Evolutionary conservation across 2,888 invertebrate species (phyloP).

Genomic region (Chrysolina oricalcia): DNA sequence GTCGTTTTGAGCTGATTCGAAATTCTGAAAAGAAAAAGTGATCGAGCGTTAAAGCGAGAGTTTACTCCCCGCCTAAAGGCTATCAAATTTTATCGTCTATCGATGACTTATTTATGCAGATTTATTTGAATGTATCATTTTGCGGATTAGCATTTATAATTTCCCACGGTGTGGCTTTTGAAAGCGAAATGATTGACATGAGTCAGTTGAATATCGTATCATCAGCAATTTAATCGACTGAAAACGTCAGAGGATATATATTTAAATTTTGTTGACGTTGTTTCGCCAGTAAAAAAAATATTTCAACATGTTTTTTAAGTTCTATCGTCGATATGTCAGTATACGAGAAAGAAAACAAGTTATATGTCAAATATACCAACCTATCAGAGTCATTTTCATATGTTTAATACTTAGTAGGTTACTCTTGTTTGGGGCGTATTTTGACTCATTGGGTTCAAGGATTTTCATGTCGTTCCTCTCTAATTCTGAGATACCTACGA

Average conservation of each 20-base stretch:
- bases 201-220: neutral
- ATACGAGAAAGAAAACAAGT: too few relatives aligned
- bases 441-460: too few relatives aligned
- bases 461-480: too few relatives aligned
- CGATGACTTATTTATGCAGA: neutral
- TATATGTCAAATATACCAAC: too few relatives aligned
- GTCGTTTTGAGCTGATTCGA: too few relatives aligned
- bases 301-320: neutral
- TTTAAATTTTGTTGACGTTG: neutral
- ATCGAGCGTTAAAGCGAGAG: neutral
- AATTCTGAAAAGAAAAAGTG: too few relatives aligned
- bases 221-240: neutral
- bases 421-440: too few relatives aligned
- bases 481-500: too few relatives aligned
- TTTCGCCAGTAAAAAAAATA: neutral
- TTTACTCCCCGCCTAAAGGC: neutral
- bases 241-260: neutral
- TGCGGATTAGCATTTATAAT: constrained; percentile 1
- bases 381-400: too few relatives aligned
- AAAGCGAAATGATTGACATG: neutral
- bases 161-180: constrained; percentile 4
- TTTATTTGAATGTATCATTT: neutral
- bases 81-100: neutral
- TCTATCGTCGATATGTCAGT: too few relatives aligned
- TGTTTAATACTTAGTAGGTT: too few relatives aligned